These are phyloP conservation scores for Platorchestia sp. DNA, from an alignment of 1,140 invertebrate genomes.

Conservation along the genomic window DNA sequence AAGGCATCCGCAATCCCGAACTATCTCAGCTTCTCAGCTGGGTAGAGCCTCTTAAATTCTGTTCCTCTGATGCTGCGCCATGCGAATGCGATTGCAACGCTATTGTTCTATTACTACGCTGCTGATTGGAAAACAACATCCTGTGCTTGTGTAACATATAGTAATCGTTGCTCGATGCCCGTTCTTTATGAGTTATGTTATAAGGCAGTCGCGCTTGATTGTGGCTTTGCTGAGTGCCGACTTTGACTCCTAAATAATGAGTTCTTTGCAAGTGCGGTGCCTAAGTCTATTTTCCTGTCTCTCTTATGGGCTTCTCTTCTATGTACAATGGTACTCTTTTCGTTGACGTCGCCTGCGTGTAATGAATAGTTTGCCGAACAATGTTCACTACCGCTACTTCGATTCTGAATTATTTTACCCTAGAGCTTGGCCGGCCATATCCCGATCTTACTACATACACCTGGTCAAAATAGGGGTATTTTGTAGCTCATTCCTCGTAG, in stretches of 20 bases:
- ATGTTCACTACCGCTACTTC: not conserved
- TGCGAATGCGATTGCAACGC: not conserved
- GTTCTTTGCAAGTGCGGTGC: not conserved
- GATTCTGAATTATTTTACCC: not conserved
- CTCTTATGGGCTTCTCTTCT: not conserved
- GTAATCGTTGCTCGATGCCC: slow-evolving; percentile 8
- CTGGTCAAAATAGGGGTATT: not conserved
- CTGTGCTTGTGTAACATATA: slow-evolving; percentile 32
- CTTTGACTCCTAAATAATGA: slow-evolving; percentile 5
- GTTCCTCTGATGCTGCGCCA: not conserved
- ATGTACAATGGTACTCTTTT: not conserved
- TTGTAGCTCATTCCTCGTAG: not conserved
- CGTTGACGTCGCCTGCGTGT: not conserved
- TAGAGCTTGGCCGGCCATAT: not conserved
- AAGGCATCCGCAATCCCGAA: not conserved
- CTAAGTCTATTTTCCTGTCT: not conserved
- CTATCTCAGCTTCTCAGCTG: not conserved
- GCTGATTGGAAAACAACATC: slow-evolving; percentile 14
- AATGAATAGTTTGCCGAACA: not conserved
- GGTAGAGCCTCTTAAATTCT: not conserved
- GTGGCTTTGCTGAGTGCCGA: not conserved
- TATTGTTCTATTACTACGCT: slow-evolving; percentile 16
- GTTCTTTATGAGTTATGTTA: slow-evolving; percentile 14
- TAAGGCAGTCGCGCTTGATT: slow-evolving; percentile 24
- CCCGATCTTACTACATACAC: not conserved